Base-by-base conservation (phyloP, 2,888 invertebrate genomes). In the Heliconius sara region DNA sequence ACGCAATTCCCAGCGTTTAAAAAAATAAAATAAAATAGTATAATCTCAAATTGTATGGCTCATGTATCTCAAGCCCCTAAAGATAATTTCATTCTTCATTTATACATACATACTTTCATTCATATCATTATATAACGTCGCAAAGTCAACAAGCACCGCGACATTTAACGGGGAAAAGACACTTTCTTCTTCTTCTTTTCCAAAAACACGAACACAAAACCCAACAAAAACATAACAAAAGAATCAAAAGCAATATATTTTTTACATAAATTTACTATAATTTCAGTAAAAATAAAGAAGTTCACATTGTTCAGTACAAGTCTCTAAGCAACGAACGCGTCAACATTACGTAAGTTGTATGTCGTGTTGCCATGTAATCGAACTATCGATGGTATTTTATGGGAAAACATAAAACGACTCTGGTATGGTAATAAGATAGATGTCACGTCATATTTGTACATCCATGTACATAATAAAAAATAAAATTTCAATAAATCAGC, bases 301-400 rank as follows among this genome's bases (percentile, higher is more conserved):
- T 39, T 68, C n/a, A 25, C 3, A 0, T 9, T 7, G 9, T 70
- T 27, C 30, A 34, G 25, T 16, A 25, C 25, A 25, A 30, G 70
- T 70, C 6, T 25, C 70, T 70, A 47, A 47, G 70, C 70, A 70
- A 70, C 70, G 6, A 6, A 25, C 30, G 13, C 43, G 43, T 47
- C 43, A 70, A 70, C 70, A 70, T 70, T 70, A 70, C 70, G 43
- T 47, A 70, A 70, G 39, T 9, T 34, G 19, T 34, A 1, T 39
- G 0, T 13, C 67, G 39, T n/a, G 67, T 68, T 68, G 39, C 67
- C 67, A 68, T 34, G n/a, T 39, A 22, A 12, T 39, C 43, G 43
- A 70, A 47, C 19, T 25, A 70, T 70, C 43, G 43, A 70, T 47
- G 25, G 25, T 43, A 70, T 70, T 70, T 70, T 70, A 70, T 43